Conservation (phyloP, 2,888 invertebrate genomes). For the Cheilosia vernalis region DNA sequence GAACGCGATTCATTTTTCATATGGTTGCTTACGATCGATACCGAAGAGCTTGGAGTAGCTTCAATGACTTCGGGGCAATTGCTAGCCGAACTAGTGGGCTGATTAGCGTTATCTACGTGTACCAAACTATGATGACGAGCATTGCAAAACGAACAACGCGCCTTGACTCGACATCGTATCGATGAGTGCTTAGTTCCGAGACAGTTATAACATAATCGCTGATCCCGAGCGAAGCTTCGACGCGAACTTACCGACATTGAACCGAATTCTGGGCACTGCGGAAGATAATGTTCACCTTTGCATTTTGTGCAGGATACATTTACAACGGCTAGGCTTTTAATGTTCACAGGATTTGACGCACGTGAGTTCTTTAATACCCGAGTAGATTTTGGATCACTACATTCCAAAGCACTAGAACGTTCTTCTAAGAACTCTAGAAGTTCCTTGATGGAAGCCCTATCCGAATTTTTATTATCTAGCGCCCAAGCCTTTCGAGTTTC, state of each 20-base stretch:
- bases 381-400: conserved; percentile 7
- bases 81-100: too few species aligned
- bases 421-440: conserved; percentile 14
- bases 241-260: conserved; percentile 13
- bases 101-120: too few species aligned
- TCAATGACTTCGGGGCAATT: too few species aligned
- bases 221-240: conserved; percentile 12
- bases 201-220: conserved; percentile 33
- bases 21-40: neutral
- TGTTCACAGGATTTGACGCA: neutral
- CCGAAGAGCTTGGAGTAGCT: too few species aligned
- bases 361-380: neutral
- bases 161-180: conserved; percentile 3
- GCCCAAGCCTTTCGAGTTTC: conserved; percentile 21
- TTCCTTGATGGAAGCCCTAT: neutral
- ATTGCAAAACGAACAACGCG: too few species aligned
- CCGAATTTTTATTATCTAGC: neutral
- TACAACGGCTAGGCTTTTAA: conserved; percentile 4
- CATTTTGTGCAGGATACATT: conserved; percentile 7
- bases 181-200: conserved; percentile 35
- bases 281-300: conserved; percentile 11
- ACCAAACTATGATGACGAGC: too few species aligned
- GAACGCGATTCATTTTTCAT: neutral
- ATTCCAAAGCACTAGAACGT: conserved; percentile 29
- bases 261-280: conserved; percentile 20